Evolutionary conservation across 2,113 vertebrate species (phyloP).

Genomic region (Gnathonemus longibarbis): DNA sequence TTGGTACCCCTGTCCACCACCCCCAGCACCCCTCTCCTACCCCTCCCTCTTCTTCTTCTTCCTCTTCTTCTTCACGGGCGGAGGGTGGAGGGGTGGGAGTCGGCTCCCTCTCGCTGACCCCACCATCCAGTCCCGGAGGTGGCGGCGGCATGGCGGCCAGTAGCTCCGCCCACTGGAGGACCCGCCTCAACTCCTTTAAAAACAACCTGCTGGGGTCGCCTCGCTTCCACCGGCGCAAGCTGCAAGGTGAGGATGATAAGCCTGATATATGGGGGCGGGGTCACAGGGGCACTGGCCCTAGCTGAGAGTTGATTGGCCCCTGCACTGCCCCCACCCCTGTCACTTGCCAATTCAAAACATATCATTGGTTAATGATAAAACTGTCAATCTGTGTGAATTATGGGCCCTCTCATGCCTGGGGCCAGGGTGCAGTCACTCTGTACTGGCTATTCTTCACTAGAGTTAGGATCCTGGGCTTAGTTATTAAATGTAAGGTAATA

Average conservation of each 20-base stretch:
- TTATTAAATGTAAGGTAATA: not conserved
- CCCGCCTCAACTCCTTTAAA: conserved; percentile 85
- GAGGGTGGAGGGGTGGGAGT: conserved; percentile 61
- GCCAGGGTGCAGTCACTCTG: not conserved
- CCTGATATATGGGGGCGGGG: not conserved
- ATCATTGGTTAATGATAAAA: not conserved
- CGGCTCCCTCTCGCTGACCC: conserved; percentile 68
- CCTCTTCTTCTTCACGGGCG: conserved; percentile 66
- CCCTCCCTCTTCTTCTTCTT: conserved; percentile 65
- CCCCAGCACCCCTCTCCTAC: conserved; percentile 53
- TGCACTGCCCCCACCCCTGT: not conserved
- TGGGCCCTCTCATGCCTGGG: not conserved
- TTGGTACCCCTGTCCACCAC: conserved; percentile 77
- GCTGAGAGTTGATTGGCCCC: not conserved
- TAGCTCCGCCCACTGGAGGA: conserved; percentile 77
- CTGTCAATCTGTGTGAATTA: not conserved
- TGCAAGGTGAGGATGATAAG: conserved; percentile 67
- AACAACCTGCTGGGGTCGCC: conserved; percentile 87
- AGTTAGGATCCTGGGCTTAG: not conserved
- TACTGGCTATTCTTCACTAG: not conserved
- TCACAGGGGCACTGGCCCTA: not conserved
- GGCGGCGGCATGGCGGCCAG: conserved; percentile 73
- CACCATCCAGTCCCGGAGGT: conserved; percentile 81
- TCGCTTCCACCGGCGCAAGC: conserved; percentile 83
- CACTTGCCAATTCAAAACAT: not conserved